A percentile compares a stretch with the other conserved stretches of the same genome.
phyloP scores from a whole-genome alignment of 2,888 invertebrate genomes.

The Polymixis flavicincta region DNA sequence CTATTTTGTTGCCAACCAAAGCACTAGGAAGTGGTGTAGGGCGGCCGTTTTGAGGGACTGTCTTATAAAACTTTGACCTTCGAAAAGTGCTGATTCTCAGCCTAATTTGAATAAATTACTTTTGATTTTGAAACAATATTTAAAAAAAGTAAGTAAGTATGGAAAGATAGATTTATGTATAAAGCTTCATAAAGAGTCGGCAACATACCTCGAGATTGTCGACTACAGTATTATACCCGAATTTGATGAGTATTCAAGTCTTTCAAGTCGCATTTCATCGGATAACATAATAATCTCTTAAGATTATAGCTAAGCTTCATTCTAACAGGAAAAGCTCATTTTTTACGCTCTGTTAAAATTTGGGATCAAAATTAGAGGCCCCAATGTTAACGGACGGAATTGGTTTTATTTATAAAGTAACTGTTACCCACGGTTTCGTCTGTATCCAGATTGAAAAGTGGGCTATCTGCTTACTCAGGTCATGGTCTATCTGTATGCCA shows the following conservation, averaged over 20 bases:
- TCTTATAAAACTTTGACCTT: no score
- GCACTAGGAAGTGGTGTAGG: no score
- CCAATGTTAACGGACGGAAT: neutral
- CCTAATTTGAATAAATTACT: no score
- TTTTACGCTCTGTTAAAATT: conserved; percentile 9
- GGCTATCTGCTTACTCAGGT: no score
- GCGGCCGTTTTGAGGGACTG: no score
- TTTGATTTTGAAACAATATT: no score
- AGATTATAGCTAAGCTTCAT: conserved; percentile 6
- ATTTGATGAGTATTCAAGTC: conserved; percentile 4
- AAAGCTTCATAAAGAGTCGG: neutral
- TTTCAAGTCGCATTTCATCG: conserved; percentile 5
- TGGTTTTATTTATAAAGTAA: conserved; percentile 12
- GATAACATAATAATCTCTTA: conserved; percentile 17
- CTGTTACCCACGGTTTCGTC: no score
- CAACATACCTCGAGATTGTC: neutral
- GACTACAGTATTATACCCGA: conserved; percentile 2
- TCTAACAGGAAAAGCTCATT: conserved; percentile 8
- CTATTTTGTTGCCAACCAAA: no score
- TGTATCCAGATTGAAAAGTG: no score
- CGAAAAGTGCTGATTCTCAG: no score
- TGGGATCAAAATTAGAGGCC: neutral
- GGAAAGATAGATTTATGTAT: neutral
- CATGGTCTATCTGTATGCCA: no score
- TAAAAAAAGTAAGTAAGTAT: neutral